Evolutionary conservation across 2,797 vertebrate species (phyloP), one percentile per base, ranked within the genome.

Genomic region (Antrozous pallidus): DNA sequence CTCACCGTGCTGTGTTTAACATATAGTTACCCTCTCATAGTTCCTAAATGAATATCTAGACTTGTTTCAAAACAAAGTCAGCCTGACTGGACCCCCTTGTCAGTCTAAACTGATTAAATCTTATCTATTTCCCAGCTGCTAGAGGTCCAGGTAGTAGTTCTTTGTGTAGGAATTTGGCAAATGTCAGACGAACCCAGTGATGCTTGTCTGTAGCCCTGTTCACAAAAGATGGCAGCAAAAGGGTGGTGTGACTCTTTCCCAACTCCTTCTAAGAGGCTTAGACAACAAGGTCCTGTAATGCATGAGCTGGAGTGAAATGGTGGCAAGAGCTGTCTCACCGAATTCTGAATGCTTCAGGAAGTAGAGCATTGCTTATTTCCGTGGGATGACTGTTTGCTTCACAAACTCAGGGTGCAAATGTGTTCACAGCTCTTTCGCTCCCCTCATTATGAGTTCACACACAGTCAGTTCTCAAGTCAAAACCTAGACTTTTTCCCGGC

Each of bases 61-160:
- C 96, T 98, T 92, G 56, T 97, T 97, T 96, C 96, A 94, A 98
- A 97, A 95, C 86, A 33, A 96, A 97, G 95, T 95, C 85, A 81
- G 58, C 78, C 8, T 0, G 5, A 1, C 38, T 6, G 38, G 47
- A 93, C 94, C 95, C 93, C 95, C 94, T 85, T 95, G 86, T 97
- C 91, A 8, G 38, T 65, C 93, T 88, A 70, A 20, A 94, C 95
- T 96, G 93, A 94, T 94, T 94, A 94, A 97, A 97, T 96, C 82
- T 96, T 96, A 95, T 94, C 97, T 89, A 45, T 91, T 71, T 94
- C 96, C 93, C 95, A 51, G 92, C 81, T 94, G 96, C 92, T 4
- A 96, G 88, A 77, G 95, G 96, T 89, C 85, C 94, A 95, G 97
- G 96, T 93, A 96, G 91, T 67, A 80, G 95, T 96, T 98, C 87